A percentile compares a stretch with the other conserved stretches of the same genome.
These are phyloP conservation scores for Zaprionus obscuricornis DNA, from an alignment of 2,888 invertebrate species.

Conservation along the genomic window DNA sequence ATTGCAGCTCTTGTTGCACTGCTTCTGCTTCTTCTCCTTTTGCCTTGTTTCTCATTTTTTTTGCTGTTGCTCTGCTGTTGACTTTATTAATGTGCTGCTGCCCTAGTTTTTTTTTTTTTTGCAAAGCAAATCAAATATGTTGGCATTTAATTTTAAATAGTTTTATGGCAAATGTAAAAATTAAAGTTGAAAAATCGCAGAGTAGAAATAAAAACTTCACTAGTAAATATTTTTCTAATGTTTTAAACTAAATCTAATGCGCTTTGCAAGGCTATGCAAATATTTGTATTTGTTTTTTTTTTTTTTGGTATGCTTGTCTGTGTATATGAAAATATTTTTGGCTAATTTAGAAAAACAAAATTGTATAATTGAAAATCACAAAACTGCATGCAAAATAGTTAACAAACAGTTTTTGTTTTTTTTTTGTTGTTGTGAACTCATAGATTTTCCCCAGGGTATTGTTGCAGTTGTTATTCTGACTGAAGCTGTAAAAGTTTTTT, in stretches of 20 bases:
- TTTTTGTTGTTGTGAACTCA: no score
- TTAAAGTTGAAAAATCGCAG: no score
- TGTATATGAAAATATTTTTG: slow-evolving; percentile 34
- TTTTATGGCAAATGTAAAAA: no score
- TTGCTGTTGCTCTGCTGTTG: slow-evolving; percentile 10
- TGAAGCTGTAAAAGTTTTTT: slow-evolving; percentile 12
- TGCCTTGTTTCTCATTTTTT: slow-evolving; percentile 8
- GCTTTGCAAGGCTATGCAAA: no score
- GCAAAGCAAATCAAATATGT: slow-evolving; percentile 31
- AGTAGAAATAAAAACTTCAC: no score
- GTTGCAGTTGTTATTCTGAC: neutral
- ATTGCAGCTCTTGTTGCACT: slow-evolving; percentile 2
- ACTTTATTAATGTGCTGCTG: slow-evolving; percentile 27
- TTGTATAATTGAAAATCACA: slow-evolving; percentile 41
- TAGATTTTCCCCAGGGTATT: neutral
- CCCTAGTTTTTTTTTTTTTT: neutral
- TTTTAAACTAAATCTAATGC: no score
- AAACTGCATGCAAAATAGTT: slow-evolving; percentile 52
- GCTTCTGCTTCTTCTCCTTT: slow-evolving; percentile 11
- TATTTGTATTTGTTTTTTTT: no score
- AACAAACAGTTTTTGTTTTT: slow-evolving; percentile 42
- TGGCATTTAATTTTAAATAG: slow-evolving; percentile 46
- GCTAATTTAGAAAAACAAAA: slow-evolving; percentile 36
- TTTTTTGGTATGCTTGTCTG: slow-evolving; percentile 17
- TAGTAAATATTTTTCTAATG: no score